phyloP scores from a whole-genome alignment of 2,888 invertebrate genomes.

The Hemithea aestivaria region DNA sequence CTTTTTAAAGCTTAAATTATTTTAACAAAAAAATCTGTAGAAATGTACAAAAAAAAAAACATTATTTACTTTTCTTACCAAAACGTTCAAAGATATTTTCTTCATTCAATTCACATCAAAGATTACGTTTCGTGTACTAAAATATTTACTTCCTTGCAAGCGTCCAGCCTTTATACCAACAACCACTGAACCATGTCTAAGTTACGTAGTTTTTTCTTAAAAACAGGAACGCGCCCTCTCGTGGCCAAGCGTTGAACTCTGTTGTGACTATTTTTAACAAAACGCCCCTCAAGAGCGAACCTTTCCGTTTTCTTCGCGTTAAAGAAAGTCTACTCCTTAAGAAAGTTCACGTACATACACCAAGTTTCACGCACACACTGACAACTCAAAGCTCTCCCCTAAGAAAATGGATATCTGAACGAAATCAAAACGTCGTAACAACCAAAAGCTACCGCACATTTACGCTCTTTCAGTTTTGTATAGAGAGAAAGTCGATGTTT shows the following conservation, averaged over 20 bases:
- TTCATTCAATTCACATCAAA: too few species aligned
- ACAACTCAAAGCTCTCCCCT: conserved; percentile 24
- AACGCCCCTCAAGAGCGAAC: conserved; percentile 69
- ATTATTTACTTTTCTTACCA: background rate
- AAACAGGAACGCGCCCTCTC: conserved; percentile 58
- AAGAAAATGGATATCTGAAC: conserved; percentile 29
- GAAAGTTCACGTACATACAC: conserved; percentile 57
- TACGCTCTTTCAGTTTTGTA: conserved; percentile 24
- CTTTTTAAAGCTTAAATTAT: conserved; percentile 6
- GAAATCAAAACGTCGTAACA: conserved; percentile 37
- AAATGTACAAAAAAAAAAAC: conserved; percentile 4
- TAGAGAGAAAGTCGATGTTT: background rate
- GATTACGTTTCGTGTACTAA: background rate
- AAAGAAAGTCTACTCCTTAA: conserved; percentile 70
- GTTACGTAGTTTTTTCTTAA: conserved; percentile 20
- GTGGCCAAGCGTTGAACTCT: conserved; percentile 44
- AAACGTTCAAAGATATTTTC: too few species aligned
- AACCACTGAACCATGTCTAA: background rate
- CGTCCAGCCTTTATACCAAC: background rate
- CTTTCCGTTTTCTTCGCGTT: conserved; percentile 74
- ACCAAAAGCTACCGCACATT: conserved; percentile 1
- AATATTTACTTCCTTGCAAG: background rate
- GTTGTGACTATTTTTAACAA: conserved; percentile 63
- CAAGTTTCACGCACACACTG: conserved; percentile 12
- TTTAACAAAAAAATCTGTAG: background rate